Base-by-base conservation (phyloP, 23 tunicate species). In the Trididemnum nubilum region DNA sequence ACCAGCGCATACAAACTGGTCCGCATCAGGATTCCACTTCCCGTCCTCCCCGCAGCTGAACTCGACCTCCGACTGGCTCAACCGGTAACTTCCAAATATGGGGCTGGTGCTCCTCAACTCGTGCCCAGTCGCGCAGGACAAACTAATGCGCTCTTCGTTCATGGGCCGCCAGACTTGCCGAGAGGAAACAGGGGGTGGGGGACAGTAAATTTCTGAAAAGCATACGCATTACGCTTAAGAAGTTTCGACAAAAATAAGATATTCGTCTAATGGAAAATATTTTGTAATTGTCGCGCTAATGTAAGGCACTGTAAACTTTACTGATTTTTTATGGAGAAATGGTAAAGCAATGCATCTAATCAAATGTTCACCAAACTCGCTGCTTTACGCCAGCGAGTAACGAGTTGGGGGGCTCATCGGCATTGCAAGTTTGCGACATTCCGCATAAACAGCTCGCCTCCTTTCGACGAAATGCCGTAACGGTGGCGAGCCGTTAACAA, bases 41-140 rank as follows among this genome's bases (percentile, higher is more conserved):
- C 89, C 96, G 31, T 81, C 73, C 29, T 74, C 71, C 2, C 50
- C 35, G 57, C 96, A 90, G n/a, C 35, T 29, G 22, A 85, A 52
- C 7, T 57, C 81, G 23, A 80, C 67, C 30, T 85, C 38, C n/a
- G 22, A 44, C 26, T 22, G 33, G 0, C 18, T 0, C 0, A 38
- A 51, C 18, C 21, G 18, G 58, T 2, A 73, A 26, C 28, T 22
- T 15, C 78, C 78, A 24, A 22, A 73, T 18, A 22, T 21, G 1
- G 78, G 59, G 7, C 36, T 63, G 26, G 28, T 38, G 3, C 54
- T 40, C 27, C 25, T 64, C 2, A 82, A 52, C 33, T 69, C 29
- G 52, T 9, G 82, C 2, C 92, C 92, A 18, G 32, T 38, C 23
- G 35, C 89, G 33, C 96, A 90, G n/a, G 71, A 31, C 78, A 90